A percentile compares a stretch with the other conserved stretches of the same genome.
These are phyloP conservation scores for Himalopsyche anomala DNA, from an alignment of 2,888 invertebrate species.

Conservation along the genomic window DNA sequence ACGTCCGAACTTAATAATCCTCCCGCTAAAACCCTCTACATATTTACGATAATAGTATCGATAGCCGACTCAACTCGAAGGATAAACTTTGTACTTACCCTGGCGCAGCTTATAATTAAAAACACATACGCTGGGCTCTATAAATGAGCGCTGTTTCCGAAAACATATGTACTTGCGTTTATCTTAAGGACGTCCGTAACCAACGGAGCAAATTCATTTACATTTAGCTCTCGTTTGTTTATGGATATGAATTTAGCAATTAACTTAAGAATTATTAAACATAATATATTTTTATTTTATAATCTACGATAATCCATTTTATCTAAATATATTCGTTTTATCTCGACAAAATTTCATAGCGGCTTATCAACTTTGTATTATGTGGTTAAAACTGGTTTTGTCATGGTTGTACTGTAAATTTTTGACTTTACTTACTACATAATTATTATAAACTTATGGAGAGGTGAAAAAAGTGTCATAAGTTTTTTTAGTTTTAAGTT, in stretches of 20 bases:
- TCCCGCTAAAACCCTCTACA: conserved; percentile 47
- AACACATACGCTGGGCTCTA: conserved; percentile 9
- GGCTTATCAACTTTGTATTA: no score
- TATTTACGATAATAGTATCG: conserved; percentile 55
- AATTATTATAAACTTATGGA: no score
- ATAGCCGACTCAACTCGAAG: conserved; percentile 23
- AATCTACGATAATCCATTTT: no score
- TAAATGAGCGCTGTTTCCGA: conserved; percentile 5
- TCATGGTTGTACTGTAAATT: no score
- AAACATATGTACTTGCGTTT: conserved; percentile 3
- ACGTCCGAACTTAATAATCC: conserved; percentile 59
- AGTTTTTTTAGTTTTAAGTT: no score
- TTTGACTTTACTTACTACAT: no score
- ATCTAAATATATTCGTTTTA: no score
- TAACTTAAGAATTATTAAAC: no score
- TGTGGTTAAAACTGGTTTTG: no score
- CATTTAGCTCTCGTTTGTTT: neutral
- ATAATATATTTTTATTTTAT: no score
- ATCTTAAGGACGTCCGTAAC: conserved; percentile 7
- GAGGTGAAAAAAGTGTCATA: no score
- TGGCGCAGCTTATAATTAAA: conserved; percentile 14
- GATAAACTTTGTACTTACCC: conserved; percentile 11
- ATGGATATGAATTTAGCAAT: neutral
- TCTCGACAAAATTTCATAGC: no score
- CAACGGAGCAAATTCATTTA: neutral